Evolutionary conservation across 2,797 vertebrate genomes (phyloP).

Genomic region (Megalops cyprinoides): DNA sequence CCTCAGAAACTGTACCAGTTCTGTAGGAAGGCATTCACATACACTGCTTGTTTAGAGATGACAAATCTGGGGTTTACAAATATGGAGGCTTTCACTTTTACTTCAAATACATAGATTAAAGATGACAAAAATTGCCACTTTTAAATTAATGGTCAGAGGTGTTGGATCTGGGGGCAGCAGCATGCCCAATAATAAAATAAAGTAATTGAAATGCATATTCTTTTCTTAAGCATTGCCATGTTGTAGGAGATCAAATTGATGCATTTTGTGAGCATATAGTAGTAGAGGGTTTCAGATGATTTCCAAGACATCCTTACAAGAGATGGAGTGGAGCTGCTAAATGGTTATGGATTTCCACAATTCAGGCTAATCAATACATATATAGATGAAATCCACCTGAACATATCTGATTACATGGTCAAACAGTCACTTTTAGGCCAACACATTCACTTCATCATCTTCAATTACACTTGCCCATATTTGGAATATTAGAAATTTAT

Average conservation of each 20-base stretch:
- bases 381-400: background rate
- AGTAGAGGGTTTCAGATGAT: too few relatives aligned
- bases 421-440: background rate
- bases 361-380: too few relatives aligned
- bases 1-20: background rate
- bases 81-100: background rate
- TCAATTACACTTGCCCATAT: background rate
- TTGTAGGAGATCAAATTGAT: too few relatives aligned
- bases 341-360: too few relatives aligned
- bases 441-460: background rate
- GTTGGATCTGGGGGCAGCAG: background rate
- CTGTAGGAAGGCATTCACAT: background rate
- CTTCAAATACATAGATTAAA: background rate
- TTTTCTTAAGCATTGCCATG: background rate
- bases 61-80: background rate
- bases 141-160: background rate
- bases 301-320: too few relatives aligned
- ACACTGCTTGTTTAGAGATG: background rate
- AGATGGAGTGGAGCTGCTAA: too few relatives aligned
- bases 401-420: background rate
- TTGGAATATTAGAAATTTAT: background rate
- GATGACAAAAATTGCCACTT: background rate
- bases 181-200: background rate
- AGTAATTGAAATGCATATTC: background rate
- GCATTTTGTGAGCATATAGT: background rate